Evolutionary conservation across 2,888 invertebrate species (phyloP).

Genomic region (Stenodera caucasica): DNA sequence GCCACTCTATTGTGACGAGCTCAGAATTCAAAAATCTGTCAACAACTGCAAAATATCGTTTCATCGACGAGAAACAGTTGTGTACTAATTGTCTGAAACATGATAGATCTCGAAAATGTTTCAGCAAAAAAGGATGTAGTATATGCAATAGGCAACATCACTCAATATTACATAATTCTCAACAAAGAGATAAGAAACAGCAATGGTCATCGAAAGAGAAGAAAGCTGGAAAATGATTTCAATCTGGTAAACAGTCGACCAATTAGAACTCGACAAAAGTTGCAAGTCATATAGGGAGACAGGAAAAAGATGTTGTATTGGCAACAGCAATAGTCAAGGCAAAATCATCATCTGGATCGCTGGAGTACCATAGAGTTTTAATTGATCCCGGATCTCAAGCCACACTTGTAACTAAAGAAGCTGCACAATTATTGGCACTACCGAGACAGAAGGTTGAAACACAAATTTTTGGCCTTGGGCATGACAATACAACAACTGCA

Average conservation of each 20-base stretch:
- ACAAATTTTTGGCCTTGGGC: neutral
- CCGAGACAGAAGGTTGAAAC: conserved; percentile 7
- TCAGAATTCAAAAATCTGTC: too few relatives aligned
- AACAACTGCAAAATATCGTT: too few relatives aligned
- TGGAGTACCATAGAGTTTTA: conserved; percentile 5
- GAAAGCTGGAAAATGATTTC: neutral
- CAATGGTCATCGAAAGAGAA: neutral
- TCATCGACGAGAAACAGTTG: too few relatives aligned
- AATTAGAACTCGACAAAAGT: neutral
- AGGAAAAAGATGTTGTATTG: neutral
- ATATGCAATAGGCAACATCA: too few relatives aligned
- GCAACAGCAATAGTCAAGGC: conserved; percentile 14
- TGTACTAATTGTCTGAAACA: too few relatives aligned
- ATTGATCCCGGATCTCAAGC: conserved; percentile 22
- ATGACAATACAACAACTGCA: neutral
- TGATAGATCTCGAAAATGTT: too few relatives aligned
- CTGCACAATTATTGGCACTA: conserved; percentile 14
- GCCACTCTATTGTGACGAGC: too few relatives aligned
- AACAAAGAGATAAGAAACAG: neutral
- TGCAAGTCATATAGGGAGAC: too few relatives aligned
- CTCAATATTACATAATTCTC: too few relatives aligned
- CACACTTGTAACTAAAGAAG: conserved; percentile 19
- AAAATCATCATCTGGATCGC: neutral
- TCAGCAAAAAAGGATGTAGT: too few relatives aligned
- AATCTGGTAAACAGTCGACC: neutral